Base-by-base conservation (phyloP, 2,797 vertebrate genomes). In the Scomberomorus guttatus region DNA sequence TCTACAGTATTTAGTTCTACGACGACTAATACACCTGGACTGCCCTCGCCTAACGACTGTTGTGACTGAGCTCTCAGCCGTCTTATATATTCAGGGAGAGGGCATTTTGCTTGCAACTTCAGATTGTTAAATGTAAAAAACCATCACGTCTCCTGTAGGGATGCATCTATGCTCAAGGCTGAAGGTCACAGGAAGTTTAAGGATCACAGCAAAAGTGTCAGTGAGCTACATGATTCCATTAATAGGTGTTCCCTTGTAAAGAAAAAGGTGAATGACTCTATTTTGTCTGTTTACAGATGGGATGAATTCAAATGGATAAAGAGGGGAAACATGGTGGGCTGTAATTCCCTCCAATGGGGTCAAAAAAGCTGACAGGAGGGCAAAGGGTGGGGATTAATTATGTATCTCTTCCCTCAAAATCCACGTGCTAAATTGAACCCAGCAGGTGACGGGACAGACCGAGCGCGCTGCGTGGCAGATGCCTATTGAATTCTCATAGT, bases 41-140 rank as follows among this genome's bases (percentile, higher is more conserved):
- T 42, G 5, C 14, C 32, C 48, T 87, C 22, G 1, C 15, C 44
- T 51, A 18, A 52, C 4, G 25, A 75, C 63, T 77, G 60, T 42
- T 1, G 55, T 76, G 63, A 52, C 1, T 1, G 17, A 4, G 50
- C 57, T 27, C 24, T 62, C n/a, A 1, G 57, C 44, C 12, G 32
- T 63, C 82, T 83, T 92, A 87, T 93, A 91, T 90, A 81, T 20
- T 90, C 85, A 89, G 86, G 2, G 85, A 82, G 78, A 37, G 8
- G 15, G 1, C 18, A 7, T 39, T 68, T 44, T 37, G 25, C 37
- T 61, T 1, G 44, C 54, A 48, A 18, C 10, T n/a, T 27, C 18
- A 44, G 54, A 60, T n/a, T 51, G 17, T 55, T 32, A 4, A 22
- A 61, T 25, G n/a, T 52, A 18, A 62, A 55, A 68, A 32, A 59